phyloP scores from a whole-genome alignment of 2,888 invertebrate genomes.

The Cheilosia impressa region DNA sequence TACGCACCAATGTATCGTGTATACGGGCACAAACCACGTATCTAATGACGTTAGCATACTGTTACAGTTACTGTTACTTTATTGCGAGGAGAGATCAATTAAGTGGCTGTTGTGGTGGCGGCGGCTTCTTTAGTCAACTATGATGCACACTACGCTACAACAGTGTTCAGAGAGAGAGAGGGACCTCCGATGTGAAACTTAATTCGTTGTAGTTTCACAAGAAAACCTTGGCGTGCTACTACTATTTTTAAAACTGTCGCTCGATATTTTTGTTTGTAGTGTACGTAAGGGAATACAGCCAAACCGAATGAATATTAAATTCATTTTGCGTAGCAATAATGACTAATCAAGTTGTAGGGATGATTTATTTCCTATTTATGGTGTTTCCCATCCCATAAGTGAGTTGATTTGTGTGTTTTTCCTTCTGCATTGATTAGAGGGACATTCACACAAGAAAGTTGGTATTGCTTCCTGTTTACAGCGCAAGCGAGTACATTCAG shows the following conservation, averaged over 20 bases:
- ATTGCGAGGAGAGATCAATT: constrained; percentile 28
- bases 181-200: constrained; percentile 24
- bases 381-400: constrained; percentile 36
- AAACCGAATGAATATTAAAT: neutral
- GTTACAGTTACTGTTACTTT: constrained; percentile 17
- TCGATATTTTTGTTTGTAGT: neutral
- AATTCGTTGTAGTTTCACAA: constrained; percentile 23
- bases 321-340: constrained; percentile 8
- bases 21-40: neutral
- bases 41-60: constrained; percentile 15
- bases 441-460: constrained; percentile 15
- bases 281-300: neutral
- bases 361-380: constrained; percentile 42
- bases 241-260: constrained; percentile 5
- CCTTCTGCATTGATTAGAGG: constrained; percentile 7
- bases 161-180: neutral
- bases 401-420: neutral
- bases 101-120: constrained; percentile 8
- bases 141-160: no score
- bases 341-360: constrained; percentile 43
- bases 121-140: neutral
- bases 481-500: neutral
- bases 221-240: constrained; percentile 14
- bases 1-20: neutral
- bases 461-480: constrained; percentile 21